Evolutionary conservation across 2,797 vertebrate species (phyloP), one percentile per base, ranked within the genome.

Genomic region (Pyrocephalus nanus): DNA sequence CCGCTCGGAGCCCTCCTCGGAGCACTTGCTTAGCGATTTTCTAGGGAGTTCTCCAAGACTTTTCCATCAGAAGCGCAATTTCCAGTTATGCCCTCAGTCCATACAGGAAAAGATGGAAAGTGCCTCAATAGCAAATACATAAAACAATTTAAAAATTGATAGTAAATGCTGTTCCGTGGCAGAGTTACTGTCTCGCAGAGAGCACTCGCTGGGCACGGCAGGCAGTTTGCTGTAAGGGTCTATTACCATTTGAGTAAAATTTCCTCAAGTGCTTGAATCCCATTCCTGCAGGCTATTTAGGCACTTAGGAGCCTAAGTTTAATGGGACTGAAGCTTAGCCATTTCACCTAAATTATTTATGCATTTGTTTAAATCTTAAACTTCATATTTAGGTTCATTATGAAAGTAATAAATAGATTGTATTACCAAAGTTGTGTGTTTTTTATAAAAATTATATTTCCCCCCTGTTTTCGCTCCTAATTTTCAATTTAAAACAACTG

Each of bases 201-300:
- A 83, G 78, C 75, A 8, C 72, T 74, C 5, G 54, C 29, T 4
- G 6, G 23, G 74, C 20, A 2, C 12, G 32, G 57, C 55, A 16
- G 62, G 71, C 77, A 58, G 70, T 5, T 4, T 8, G 54, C 71
- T 48, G 6, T 4, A 32, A 67, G 34, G 61, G n/a, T 42, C 81
- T 51, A 21, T 55, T 75, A 79, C 0, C 18, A 38, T 54, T 54
- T 51, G 62, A 62, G 86, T 60, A 91, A 95, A 66, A 76, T 73
- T 60, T 85, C 92, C 86, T 45, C 16, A 78, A 79, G 86, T 57
- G 83, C 93, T 86, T 23, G 42, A 73, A 48, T 80, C 72, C 87
- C 61, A 23, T 90, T 95, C 86, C 91, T 70, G 90, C 48, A 61
- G 92, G 93, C 83, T 80, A 30, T 77, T 88, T 61, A 88, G 86